Conservation (phyloP, 1,140 invertebrate species). For the Araneus ventricosus region DNA sequence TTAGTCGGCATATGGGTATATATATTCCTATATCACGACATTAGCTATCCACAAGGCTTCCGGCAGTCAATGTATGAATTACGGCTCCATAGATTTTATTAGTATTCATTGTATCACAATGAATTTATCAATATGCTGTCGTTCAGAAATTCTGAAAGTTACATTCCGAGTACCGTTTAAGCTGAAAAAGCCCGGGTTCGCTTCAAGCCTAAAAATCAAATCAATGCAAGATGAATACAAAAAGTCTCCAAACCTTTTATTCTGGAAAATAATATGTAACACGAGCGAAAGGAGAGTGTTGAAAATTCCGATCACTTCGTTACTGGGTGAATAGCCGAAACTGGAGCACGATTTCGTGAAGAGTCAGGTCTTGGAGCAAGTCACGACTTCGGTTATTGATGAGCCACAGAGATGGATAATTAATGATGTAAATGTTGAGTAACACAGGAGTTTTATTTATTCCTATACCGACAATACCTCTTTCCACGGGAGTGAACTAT, state of each 20-base stretch:
- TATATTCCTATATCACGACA: too few relatives aligned
- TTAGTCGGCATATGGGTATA: too few relatives aligned
- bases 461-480: neutral
- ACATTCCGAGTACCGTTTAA: too few relatives aligned
- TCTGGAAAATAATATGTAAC: too few relatives aligned
- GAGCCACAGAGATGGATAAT: neutral
- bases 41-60: too few relatives aligned
- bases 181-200: too few relatives aligned
- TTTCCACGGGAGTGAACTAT: neutral
- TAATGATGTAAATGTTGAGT: constrained; percentile 31
- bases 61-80: too few relatives aligned
- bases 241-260: too few relatives aligned
- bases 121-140: too few relatives aligned
- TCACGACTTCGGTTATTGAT: neutral
- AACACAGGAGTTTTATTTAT: neutral
- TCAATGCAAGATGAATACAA: neutral
- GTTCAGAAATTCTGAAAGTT: too few relatives aligned
- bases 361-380: neutral
- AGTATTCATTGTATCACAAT: too few relatives aligned
- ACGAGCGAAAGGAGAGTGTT: neutral
- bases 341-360: constrained; percentile 33
- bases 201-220: neutral
- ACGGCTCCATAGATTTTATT: too few relatives aligned
- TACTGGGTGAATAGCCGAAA: constrained; percentile 27
- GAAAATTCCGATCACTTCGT: neutral